Evolutionary conservation across 1,140 invertebrate genomes (phyloP).

Genomic region (Scaptomyza montana): DNA sequence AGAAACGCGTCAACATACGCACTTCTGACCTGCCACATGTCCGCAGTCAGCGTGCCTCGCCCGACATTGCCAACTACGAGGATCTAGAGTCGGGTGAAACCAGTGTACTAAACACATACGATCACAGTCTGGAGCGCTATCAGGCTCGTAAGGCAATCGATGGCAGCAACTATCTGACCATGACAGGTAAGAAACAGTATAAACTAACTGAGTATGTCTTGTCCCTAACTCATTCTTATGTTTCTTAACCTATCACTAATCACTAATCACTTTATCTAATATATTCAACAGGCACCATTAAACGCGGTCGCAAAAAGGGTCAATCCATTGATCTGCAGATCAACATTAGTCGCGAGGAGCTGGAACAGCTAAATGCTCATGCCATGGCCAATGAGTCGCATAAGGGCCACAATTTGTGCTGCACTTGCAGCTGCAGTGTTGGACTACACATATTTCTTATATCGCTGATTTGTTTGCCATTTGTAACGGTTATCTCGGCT

Average conservation of each 20-base stretch:
- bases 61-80: constrained; percentile 77
- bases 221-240: no score
- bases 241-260: no score
- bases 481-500: constrained; percentile 87
- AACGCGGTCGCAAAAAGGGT: constrained; percentile 89
- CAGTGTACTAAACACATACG: constrained; percentile 84
- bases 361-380: constrained; percentile 87
- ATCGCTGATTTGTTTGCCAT: constrained; percentile 87
- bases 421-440: constrained; percentile 86
- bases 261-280: neutral
- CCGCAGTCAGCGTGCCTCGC: constrained; percentile 69
- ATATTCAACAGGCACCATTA: constrained; percentile 86
- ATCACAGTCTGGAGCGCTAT: constrained; percentile 84
- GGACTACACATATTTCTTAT: constrained; percentile 89
- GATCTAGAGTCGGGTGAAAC: constrained; percentile 84
- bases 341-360: constrained; percentile 88
- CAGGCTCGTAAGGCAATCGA: constrained; percentile 84
- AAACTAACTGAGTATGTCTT: no score
- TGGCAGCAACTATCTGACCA: constrained; percentile 86
- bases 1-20: constrained; percentile 87
- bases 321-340: constrained; percentile 89
- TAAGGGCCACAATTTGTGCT: constrained; percentile 85
- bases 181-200: constrained; percentile 84
- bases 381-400: constrained; percentile 86
- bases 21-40: constrained; percentile 73